Evolutionary conservation across 2,888 invertebrate species (phyloP), one percentile per base, ranked within the genome.

Genomic region (Nymphalis urticae): DNA sequence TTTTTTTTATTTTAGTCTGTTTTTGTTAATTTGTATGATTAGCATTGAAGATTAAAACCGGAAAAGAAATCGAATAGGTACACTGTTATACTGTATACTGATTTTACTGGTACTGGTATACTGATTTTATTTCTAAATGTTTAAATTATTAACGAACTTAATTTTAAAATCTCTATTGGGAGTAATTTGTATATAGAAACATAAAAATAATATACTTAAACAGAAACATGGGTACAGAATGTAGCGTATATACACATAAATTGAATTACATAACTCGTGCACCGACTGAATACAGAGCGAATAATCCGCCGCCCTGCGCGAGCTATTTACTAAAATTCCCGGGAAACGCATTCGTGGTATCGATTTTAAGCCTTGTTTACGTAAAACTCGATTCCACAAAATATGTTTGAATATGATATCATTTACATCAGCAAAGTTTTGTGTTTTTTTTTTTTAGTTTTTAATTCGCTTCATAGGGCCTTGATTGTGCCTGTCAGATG

Each of bases 301-400:
- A 13, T 58, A 58, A 42, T 42, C 13, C 58, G 27, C 10, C 58
- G 42, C 58, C 58, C 42, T 10, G 42, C 19, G 42, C n/a, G 58
- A 58, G 58, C 58, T 42, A 19, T 58, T 58, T 58, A 42, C 58
- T 19, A 42, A 42, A 58, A 58, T 36, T 42, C 58, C 58, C 58
- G 58, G 42, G 58, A 58, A 36, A 58, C 58, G 19, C 19, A 51
- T 21, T 51, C 51, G 51, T 21, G 9, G 24, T 66, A 66, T 66
- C 27, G 66, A 66, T 66, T 66, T 60, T 53, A 61, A 54, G 13
- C 32, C 61, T 32, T 66, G 32, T 66, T 61, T 66, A 32, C 53
- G 66, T 61, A 32, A 24, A 50, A 42, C 50, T n/a, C 10, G 8
- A 48, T 66, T 66, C 53, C 16, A 61, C 32, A 53, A 54, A 66